Percentiles rank a stretch among this genome's conserved stretches.
phyloP scores from a whole-genome alignment of 2,888 invertebrate genomes.

The Plebejus argus region DNA sequence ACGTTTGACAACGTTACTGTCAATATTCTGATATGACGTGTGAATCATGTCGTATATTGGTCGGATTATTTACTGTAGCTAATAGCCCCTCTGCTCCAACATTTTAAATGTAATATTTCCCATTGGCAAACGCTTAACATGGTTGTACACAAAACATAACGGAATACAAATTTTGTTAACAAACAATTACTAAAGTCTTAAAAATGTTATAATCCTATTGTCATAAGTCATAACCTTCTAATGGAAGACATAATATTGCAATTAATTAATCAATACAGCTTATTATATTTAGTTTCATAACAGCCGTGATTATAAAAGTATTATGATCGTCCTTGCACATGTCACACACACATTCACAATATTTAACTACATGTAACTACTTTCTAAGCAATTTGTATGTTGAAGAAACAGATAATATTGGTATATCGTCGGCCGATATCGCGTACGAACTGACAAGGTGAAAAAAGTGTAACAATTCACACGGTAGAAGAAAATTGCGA shows the following conservation, averaged over 20 bases:
- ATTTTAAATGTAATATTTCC: no score
- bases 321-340: not conserved
- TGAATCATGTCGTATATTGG: no score
- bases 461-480: constrained; percentile 37
- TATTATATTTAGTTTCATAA: not conserved
- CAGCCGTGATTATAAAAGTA: not conserved
- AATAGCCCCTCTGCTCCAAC: no score
- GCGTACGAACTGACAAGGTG: constrained; percentile 38
- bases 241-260: not conserved
- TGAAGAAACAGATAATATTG: constrained; percentile 34
- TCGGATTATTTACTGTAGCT: no score
- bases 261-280: not conserved
- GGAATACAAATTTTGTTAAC: not conserved
- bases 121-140: no score
- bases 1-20: no score
- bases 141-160: not conserved
- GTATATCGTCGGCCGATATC: constrained; percentile 28
- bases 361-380: not conserved
- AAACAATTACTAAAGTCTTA: not conserved
- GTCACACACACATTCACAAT: not conserved
- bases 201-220: not conserved
- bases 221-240: not conserved
- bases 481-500: constrained; percentile 35
- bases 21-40: no score
- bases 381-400: not conserved